A percentile compares a stretch with the other conserved stretches of the same genome.
These are phyloP conservation scores for Peribatodes rhomboidaria DNA, from an alignment of 2,888 invertebrate species.

Conservation along the genomic window DNA sequence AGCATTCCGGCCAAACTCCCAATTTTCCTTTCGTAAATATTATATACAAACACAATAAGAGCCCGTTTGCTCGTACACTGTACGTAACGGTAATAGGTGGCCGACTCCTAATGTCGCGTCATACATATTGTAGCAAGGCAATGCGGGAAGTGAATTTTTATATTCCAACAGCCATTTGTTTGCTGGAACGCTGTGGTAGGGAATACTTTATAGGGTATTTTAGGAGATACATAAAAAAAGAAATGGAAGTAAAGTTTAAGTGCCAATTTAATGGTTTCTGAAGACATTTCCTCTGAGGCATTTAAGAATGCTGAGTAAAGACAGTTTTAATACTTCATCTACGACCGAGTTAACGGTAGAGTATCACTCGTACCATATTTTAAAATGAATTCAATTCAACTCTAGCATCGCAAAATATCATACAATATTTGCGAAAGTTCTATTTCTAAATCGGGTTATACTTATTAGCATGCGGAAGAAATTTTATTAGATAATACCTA, in stretches of 20 bases:
- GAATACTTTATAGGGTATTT: conserved; percentile 36
- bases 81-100: conserved; percentile 59
- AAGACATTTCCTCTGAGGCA: conserved; percentile 11
- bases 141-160: conserved; percentile 53
- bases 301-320: conserved; percentile 8
- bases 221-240: conserved; percentile 37
- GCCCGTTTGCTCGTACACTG: conserved; percentile 46
- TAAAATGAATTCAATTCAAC: no score
- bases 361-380: no score
- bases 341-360: background rate
- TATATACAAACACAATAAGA: conserved; percentile 52
- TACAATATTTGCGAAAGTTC: background rate
- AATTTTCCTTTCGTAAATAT: conserved; percentile 47
- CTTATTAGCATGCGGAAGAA: background rate
- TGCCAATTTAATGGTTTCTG: conserved; percentile 31
- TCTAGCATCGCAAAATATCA: background rate
- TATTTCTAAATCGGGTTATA: background rate
- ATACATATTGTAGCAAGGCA: conserved; percentile 57
- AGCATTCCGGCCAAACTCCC: conserved; percentile 25
- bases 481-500: background rate
- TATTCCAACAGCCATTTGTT: conserved; percentile 43
- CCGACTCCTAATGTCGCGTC: conserved; percentile 50
- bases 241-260: conserved; percentile 36
- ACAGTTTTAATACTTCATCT: conserved; percentile 4
- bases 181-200: conserved; percentile 36